Evolutionary conservation across 2,113 vertebrate species (phyloP).

Genomic region (Lophura nycthemera): DNA sequence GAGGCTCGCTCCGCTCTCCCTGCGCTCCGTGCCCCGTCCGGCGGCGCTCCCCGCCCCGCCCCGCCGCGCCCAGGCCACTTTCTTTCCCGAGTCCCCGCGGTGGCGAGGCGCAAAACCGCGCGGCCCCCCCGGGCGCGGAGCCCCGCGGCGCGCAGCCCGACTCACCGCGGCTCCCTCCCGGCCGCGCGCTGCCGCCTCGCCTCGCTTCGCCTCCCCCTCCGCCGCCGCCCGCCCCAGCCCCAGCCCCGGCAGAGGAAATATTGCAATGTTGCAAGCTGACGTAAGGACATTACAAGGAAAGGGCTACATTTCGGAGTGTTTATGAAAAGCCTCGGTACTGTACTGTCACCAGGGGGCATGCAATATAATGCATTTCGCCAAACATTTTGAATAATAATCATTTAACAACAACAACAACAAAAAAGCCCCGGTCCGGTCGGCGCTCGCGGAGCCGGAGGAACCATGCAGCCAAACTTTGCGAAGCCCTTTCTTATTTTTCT

Average conservation of each 20-base stretch:
- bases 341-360: slow-evolving; percentile 86
- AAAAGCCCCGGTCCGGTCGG: not conserved
- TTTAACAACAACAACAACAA: slow-evolving; percentile 32
- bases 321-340: slow-evolving; percentile 71
- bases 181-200: not conserved
- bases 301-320: slow-evolving; percentile 68
- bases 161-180: not conserved
- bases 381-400: slow-evolving; percentile 54
- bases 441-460: slow-evolving; percentile 10
- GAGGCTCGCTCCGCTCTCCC: too few relatives aligned
- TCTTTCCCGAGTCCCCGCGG: too few relatives aligned
- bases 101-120: not conserved
- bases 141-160: not conserved
- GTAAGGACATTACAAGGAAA: slow-evolving; percentile 73
- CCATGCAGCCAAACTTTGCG: slow-evolving; percentile 59
- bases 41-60: not conserved
- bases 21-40: not conserved
- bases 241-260: slow-evolving; percentile 34
- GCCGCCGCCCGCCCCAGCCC: not conserved
- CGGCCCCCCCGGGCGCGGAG: not conserved
- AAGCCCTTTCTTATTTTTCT: slow-evolving; percentile 9
- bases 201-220: not conserved
- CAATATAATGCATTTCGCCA: slow-evolving; percentile 63
- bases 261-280: slow-evolving; percentile 76
- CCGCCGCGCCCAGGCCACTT: not conserved